phyloP scores from a whole-genome alignment of 2,113 vertebrate species.

The Elaphurus davidianus region DNA sequence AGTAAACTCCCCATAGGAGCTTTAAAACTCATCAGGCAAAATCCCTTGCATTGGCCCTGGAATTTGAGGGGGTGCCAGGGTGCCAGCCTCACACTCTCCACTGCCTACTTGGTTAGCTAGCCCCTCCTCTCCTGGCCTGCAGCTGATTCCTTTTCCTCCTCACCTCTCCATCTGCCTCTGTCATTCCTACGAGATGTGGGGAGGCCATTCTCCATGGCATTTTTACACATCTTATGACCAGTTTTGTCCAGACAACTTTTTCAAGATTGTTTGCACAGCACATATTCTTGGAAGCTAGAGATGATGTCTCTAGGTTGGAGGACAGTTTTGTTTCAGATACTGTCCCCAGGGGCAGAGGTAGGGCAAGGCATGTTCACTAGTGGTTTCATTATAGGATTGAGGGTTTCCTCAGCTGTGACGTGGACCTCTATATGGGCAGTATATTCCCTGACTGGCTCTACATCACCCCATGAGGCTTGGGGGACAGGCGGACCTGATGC shows the following conservation, averaged over 20 bases:
- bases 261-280: neutral
- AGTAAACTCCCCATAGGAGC: neutral
- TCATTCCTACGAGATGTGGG: neutral
- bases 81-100: neutral
- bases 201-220: neutral
- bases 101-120: neutral
- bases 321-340: neutral
- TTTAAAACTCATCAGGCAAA: neutral
- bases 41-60: neutral
- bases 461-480: neutral
- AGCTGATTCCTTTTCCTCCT: neutral
- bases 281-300: neutral
- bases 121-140: neutral
- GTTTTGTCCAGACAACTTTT: neutral
- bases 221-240: neutral
- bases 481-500: too few species aligned
- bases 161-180: neutral
- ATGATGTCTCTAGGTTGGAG: neutral
- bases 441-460: too few species aligned
- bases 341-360: neutral
- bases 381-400: neutral
- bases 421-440: neutral
- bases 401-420: neutral
- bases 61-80: neutral
- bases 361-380: neutral